Evolutionary conservation across 2,888 invertebrate species (phyloP).

Genomic region (Eucriotettix oculatus): DNA sequence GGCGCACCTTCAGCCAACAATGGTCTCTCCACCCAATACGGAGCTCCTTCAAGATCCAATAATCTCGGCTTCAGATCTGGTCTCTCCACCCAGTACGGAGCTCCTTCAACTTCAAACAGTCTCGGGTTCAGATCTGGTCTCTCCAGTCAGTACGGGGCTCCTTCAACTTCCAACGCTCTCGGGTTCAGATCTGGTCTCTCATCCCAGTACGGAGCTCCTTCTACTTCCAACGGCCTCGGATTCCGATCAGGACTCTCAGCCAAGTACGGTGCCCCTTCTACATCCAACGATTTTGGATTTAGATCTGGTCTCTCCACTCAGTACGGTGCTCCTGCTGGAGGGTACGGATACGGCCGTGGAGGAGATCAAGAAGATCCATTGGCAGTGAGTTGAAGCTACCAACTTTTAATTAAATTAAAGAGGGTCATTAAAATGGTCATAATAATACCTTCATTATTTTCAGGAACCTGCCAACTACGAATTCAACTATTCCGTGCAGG

Average conservation of each 20-base stretch:
- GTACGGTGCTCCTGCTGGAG: not conserved
- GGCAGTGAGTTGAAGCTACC: conserved; percentile 1
- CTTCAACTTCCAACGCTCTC: not conserved
- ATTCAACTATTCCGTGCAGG: conserved; percentile 24
- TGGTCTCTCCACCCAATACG: not conserved
- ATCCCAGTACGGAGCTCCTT: not conserved
- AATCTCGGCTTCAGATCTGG: not conserved
- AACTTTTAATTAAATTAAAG: not conserved
- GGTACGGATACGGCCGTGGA: not conserved
- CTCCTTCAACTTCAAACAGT: not conserved
- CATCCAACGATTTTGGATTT: not conserved
- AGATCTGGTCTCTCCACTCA: not conserved
- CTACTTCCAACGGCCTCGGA: not conserved
- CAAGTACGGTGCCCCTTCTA: not conserved
- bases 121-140: not conserved
- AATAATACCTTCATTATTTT: not conserved
- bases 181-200: not conserved
- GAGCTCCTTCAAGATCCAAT: not conserved
- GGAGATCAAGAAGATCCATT: conserved; percentile 2
- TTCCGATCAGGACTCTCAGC: not conserved
- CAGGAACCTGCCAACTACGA: conserved; percentile 23
- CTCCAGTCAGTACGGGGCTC: conserved; percentile 6
- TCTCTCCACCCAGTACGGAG: not conserved
- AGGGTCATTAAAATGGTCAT: not conserved
- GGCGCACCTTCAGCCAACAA: not conserved